Evolutionary conservation across 2,888 invertebrate genomes (phyloP).

Genomic region (Patella caerulea): DNA sequence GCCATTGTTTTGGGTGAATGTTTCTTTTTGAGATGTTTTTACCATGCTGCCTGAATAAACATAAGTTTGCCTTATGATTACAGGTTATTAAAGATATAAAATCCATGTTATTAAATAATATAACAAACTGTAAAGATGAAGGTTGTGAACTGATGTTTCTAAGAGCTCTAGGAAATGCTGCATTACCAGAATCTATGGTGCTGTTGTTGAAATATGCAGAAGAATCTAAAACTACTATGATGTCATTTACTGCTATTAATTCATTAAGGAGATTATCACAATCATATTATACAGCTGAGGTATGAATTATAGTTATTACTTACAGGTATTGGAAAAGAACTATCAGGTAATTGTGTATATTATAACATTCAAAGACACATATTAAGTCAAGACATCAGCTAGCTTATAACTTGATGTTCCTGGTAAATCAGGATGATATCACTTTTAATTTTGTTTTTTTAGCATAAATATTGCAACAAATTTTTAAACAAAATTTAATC

Average conservation of each 20-base stretch:
- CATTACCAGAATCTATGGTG: constrained; percentile 77
- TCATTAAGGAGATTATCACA: constrained; percentile 74
- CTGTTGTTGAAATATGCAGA: constrained; percentile 76
- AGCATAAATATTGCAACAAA: too few species aligned
- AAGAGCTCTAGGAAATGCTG: constrained; percentile 81
- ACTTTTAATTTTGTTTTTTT: too few species aligned
- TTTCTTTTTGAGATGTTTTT: constrained; percentile 1
- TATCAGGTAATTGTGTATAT: too few species aligned
- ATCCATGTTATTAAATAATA: constrained; percentile 66
- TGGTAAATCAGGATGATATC: too few species aligned
- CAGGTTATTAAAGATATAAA: constrained; percentile 67
- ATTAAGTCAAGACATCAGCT: too few species aligned
- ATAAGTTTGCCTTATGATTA: constrained; percentile 15
- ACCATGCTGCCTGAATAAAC: background rate
- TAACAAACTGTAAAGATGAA: constrained; percentile 75
- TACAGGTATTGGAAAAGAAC: too few species aligned
- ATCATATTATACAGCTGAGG: constrained; percentile 47
- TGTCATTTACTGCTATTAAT: constrained; percentile 79
- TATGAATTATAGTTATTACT: constrained; percentile 20
- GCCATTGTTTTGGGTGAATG: background rate
- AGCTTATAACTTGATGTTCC: too few species aligned
- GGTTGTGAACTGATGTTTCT: constrained; percentile 78
- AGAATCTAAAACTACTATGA: constrained; percentile 74
- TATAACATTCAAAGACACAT: too few species aligned
- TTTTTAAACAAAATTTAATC: too few species aligned